Base-by-base conservation (phyloP, 2,797 vertebrate species). In the Poecilia velifera region DNA sequence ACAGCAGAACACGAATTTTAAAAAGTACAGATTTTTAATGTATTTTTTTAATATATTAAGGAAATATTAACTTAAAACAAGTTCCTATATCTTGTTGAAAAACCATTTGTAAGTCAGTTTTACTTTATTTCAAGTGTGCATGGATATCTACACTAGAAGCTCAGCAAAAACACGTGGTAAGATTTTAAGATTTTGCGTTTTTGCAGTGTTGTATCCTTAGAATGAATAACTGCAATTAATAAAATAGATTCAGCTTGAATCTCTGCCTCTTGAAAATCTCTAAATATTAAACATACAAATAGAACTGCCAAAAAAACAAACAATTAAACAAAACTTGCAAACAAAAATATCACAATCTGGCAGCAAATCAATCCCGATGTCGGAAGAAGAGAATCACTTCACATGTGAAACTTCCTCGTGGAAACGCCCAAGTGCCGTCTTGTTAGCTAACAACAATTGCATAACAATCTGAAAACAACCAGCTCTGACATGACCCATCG, bases 401-500 rank as follows among this genome's bases (percentile, higher is more conserved):
- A 12, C 45, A 43, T 64, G 34, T 70, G 53, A 45, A 36, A 7
- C 22, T 22, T 45, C 71, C 18, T 47, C 28, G 14, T 57, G 53
- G 9, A 10, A 16, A 46, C 20, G 6, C 20, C 45, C 36, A 47
- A n/a, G 20, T 28, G 12, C 0, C 70, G 31, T 34, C 41, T 20
- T 25, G 76, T 78, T 73, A 51, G 57, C 31, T 53, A 62, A 66
- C 77, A 84, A 46, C 2, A 53, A 76, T 91, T 93, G 76, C 77
- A 41, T 88, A 93, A 93, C 79, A 28, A 9, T 45, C 10, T 31
- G 83, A 45, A 76, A 86, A 92, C 49, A 34, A 76, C 73, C 80
- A 3, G 59, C 80, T 87, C 79, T 89, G 90, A 90, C 90, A 87
- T 88, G 88, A 92, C 84, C 83, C 73, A 77, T 84, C 78, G 74